A percentile compares a stretch with the other conserved stretches of the same genome.
These are phyloP conservation scores for Zygaena filipendulae DNA, from an alignment of 2,888 invertebrate species.

Conservation along the genomic window DNA sequence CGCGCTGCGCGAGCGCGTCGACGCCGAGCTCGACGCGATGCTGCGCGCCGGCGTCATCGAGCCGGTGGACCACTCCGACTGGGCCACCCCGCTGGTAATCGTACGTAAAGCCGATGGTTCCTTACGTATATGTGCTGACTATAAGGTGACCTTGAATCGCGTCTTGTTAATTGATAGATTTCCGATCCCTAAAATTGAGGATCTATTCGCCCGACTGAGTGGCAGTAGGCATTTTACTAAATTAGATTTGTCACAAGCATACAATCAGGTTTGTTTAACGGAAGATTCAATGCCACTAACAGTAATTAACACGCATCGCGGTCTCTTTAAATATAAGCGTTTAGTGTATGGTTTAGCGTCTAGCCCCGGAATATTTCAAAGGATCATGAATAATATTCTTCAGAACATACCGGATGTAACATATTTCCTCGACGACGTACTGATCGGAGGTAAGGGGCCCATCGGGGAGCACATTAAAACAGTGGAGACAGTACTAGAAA, in stretches of 20 bases:
- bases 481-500: constrained; percentile 3
- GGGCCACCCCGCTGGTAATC: constrained; percentile 18
- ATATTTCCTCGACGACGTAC: constrained; percentile 1
- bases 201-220: constrained; percentile 6
- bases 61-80: constrained; percentile 21
- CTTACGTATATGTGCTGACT: constrained; percentile 12
- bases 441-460: constrained; percentile 1
- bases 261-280: constrained; percentile 6
- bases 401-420: constrained; percentile 2
- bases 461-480: constrained; percentile 1
- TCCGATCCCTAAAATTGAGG: constrained; percentile 10
- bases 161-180: constrained; percentile 9
- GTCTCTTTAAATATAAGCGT: constrained; percentile 8
- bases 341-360: constrained; percentile 6
- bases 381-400: constrained; percentile 1
- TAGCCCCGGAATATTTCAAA: constrained; percentile 7
- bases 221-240: constrained; percentile 7
- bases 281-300: constrained; percentile 3
- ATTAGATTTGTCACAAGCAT: constrained; percentile 10
- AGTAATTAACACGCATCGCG: constrained; percentile 8
- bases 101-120: constrained; percentile 18
- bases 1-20: too few relatives aligned
- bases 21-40: constrained; percentile 19
- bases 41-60: constrained; percentile 19
- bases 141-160: constrained; percentile 8